phyloP scores from a whole-genome alignment of 2,113 vertebrate genomes.

The Panthera uncia region DNA sequence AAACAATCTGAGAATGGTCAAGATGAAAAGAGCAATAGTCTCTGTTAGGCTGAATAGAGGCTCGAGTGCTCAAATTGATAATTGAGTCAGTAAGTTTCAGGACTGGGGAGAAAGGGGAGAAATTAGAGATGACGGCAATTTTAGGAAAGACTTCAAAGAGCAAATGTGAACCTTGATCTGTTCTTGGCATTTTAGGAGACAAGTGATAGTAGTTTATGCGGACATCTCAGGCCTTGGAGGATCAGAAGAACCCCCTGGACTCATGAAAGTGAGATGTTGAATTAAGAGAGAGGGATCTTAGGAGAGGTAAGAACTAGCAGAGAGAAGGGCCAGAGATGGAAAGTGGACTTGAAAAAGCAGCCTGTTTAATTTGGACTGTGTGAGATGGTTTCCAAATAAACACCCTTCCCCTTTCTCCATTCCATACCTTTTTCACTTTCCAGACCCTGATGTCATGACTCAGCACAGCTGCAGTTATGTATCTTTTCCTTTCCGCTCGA shows the following conservation, averaged over 20 bases:
- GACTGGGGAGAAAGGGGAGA: neutral
- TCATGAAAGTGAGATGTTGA: neutral
- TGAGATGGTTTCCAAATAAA: conserved; percentile 64
- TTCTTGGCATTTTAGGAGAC: neutral
- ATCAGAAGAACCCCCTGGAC: neutral
- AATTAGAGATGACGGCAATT: neutral
- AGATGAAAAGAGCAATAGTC: neutral
- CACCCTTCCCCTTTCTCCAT: conserved; percentile 16
- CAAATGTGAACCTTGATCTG: neutral
- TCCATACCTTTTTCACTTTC: conserved; percentile 50
- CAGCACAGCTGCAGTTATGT: conserved; percentile 52
- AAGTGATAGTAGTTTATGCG: neutral
- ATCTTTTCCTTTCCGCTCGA: conserved; percentile 65
- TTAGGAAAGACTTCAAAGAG: conserved; percentile 13
- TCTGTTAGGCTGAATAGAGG: neutral
- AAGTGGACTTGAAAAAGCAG: conserved; percentile 42
- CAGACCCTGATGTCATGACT: conserved; percentile 55
- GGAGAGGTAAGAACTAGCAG: conserved; percentile 20
- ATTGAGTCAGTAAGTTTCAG: neutral
- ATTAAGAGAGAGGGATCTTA: neutral
- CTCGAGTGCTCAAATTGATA: neutral
- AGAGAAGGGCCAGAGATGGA: conserved; percentile 27
- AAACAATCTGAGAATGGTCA: neutral
- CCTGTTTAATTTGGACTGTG: conserved; percentile 65
- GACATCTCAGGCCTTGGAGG: neutral